Base-by-base conservation (phyloP, 2,113 vertebrate genomes). In the Naja naja region DNA sequence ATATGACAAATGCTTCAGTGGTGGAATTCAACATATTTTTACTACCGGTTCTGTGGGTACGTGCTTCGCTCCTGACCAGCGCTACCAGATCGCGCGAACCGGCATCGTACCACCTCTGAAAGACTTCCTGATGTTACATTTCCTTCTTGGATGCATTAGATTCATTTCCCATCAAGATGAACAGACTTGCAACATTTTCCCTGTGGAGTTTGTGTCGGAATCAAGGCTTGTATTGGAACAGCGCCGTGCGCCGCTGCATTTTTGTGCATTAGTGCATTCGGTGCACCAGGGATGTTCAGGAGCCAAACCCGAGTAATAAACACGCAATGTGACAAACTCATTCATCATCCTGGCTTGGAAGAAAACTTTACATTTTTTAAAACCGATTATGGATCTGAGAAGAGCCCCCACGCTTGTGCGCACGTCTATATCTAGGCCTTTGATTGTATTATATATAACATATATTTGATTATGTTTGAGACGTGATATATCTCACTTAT, bases 261-360 rank as follows among this genome's bases (percentile, higher is more conserved):
- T 23, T 39, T 90, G 74, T 93, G 27, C 43, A 91, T 81, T 3
- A 16, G 14, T 34, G 30, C 53, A 58, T 86, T 92, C 2, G 56
- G 23, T 93, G 39, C 47, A 87, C 81, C 6, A 1, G 39, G 25
- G 47, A 54, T 87, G 94, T 92, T 88, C 91, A 90, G 87, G 91
- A 95, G 95, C 92, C 16, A 47, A 34, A 53, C 93, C 93, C 90
- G 93, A 95, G 93, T 27, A 87, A 91, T 95, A 95, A 97, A 97
- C 96, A 95, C 87, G 88, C 85, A 74, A 94, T 93, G 95, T 97
- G 96, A 96, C 95, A 97, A 96, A 96, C 90, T 6, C 94, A 96
- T 97, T 97, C 95, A 97, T 93, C 89, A 89, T 43, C 0, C 3
- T 96, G 91, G 91, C 93, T 64, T 87, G 91, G 39, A 87, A 74